Conservation (phyloP, 2,888 invertebrate genomes). For the Amphipyra berbera region DNA sequence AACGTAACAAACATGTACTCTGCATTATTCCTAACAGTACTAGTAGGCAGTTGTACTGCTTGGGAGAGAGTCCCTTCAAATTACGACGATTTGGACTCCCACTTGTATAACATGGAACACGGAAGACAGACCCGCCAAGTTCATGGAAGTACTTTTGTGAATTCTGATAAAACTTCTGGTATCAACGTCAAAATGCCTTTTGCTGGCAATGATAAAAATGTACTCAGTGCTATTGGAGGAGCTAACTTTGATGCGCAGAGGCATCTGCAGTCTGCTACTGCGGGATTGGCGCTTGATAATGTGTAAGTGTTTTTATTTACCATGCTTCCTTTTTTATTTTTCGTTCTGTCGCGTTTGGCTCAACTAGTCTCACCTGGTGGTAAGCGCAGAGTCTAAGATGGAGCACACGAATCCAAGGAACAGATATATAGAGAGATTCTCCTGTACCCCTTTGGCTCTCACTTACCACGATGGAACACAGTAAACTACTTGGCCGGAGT, state of each 20-base stretch:
- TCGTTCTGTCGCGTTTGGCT: too few relatives aligned
- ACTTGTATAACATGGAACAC: too few relatives aligned
- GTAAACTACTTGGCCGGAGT: too few relatives aligned
- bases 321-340: background rate
- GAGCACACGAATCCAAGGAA: too few relatives aligned
- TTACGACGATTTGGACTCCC: background rate
- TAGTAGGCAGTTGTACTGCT: constrained; percentile 28
- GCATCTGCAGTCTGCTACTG: constrained; percentile 58
- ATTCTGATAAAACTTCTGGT: constrained; percentile 61
- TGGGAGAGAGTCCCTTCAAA: constrained; percentile 5
- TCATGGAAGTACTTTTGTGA: constrained; percentile 54
- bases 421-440: too few relatives aligned
- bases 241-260: constrained; percentile 49
- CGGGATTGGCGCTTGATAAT: constrained; percentile 70
- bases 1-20: constrained; percentile 30
- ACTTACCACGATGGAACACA: too few relatives aligned
- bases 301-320: constrained; percentile 61
- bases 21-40: constrained; percentile 22
- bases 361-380: too few relatives aligned
- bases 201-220: constrained; percentile 60
- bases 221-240: constrained; percentile 65
- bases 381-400: too few relatives aligned
- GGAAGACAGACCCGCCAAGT: constrained; percentile 55
- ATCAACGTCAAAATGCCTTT: constrained; percentile 62
- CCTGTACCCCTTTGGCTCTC: too few relatives aligned